phyloP scores from a whole-genome alignment of 2,888 invertebrate species.

The Margaritifera margaritifera region DNA sequence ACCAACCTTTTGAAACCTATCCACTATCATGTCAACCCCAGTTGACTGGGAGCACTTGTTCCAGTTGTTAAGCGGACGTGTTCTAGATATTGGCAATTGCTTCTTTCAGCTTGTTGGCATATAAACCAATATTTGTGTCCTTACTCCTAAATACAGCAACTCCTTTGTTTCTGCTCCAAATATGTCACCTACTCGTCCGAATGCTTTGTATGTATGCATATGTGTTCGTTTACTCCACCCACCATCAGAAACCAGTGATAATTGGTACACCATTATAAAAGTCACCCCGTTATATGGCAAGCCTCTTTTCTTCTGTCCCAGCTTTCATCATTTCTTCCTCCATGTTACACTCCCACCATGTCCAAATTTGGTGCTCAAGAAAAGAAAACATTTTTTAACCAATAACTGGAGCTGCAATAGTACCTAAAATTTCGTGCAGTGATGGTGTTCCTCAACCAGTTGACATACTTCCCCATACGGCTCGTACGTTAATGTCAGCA shows the following conservation, averaged over 20 bases:
- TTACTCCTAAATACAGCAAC: slow-evolving; percentile 16
- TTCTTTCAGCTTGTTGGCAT: slow-evolving; percentile 8
- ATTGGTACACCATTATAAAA: slow-evolving; percentile 23
- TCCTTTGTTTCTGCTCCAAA: slow-evolving; percentile 16
- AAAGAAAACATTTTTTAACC: background rate
- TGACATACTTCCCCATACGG: slow-evolving; percentile 5
- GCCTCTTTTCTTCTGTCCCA: slow-evolving; percentile 18
- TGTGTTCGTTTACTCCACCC: slow-evolving; percentile 25
- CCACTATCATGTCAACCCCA: slow-evolving; percentile 27
- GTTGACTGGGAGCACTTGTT: slow-evolving; percentile 18
- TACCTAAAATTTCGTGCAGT: background rate
- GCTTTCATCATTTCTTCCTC: slow-evolving; percentile 15
- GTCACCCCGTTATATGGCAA: slow-evolving; percentile 10
- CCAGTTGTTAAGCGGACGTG: slow-evolving; percentile 22
- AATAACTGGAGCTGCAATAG: background rate
- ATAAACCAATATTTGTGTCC: slow-evolving; percentile 19
- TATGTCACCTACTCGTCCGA: slow-evolving; percentile 20
- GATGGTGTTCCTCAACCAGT: background rate
- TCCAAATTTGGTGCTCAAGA: background rate
- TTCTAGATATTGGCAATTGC: slow-evolving; percentile 1
- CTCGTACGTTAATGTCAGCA: slow-evolving; percentile 6
- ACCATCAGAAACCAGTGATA: slow-evolving; percentile 22
- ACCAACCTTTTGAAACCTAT: slow-evolving; percentile 22
- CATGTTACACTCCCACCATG: no score
- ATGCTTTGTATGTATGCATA: slow-evolving; percentile 26